Evolutionary conservation across 2,113 vertebrate genomes (phyloP).

Genomic region (Tursiops truncatus): DNA sequence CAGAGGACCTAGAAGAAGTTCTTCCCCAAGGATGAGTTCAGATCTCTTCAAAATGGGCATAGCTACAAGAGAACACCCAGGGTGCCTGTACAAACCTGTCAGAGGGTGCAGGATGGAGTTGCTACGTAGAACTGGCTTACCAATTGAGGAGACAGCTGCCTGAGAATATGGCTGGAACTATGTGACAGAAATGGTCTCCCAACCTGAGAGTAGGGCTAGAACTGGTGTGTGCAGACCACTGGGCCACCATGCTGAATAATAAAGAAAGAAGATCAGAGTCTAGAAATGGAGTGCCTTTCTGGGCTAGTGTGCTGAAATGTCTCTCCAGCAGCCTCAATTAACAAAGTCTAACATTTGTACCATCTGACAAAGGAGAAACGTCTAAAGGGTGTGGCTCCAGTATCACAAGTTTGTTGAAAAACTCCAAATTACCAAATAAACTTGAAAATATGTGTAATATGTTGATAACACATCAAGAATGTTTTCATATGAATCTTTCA

Average conservation of each 20-base stretch:
- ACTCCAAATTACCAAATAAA: not conserved
- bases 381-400: accelerated
- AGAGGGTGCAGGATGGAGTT: not conserved
- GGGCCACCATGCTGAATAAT: not conserved
- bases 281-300: not conserved
- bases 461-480: not conserved
- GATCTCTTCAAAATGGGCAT: not conserved
- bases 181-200: not conserved
- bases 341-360: not conserved
- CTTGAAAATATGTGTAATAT: not conserved
- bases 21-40: not conserved
- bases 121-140: too few species aligned
- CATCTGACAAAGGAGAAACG: not conserved
- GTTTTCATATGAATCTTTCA: not conserved
- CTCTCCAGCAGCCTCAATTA: not conserved
- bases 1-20: not conserved
- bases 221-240: not conserved
- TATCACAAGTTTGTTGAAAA: not conserved
- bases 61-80: not conserved
- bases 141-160: not conserved
- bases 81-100: not conserved
- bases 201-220: not conserved
- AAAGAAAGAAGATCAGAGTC: accelerated
- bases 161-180: not conserved
- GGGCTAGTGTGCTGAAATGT: accelerated